A percentile compares a stretch with the other conserved stretches of the same genome.
These are phyloP conservation scores for Protomyctophum bolini DNA, from an alignment of 2,113 vertebrate species.

Conservation along the genomic window DNA sequence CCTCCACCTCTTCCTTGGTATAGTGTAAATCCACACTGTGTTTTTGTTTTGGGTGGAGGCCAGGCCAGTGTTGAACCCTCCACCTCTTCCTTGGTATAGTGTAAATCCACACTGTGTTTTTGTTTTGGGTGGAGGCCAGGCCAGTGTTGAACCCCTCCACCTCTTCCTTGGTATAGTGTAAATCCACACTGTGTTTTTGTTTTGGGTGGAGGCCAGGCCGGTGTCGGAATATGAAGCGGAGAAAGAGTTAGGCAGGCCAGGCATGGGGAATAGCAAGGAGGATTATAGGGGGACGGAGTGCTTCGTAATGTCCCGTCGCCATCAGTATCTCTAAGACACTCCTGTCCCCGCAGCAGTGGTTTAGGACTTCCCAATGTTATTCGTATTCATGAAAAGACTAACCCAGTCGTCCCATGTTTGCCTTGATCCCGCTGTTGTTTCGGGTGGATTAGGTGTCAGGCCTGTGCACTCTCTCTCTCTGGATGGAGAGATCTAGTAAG, in stretches of 20 bases:
- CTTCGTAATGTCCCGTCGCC: conserved; percentile 42
- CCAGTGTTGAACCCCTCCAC: conserved; percentile 25
- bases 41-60: conserved; percentile 48
- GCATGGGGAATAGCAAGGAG: conserved; percentile 57
- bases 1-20: no score
- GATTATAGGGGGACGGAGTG: conserved; percentile 55
- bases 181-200: conserved; percentile 44
- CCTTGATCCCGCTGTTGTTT: conserved; percentile 71
- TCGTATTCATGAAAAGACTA: conserved; percentile 73
- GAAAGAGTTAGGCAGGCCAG: conserved; percentile 31
- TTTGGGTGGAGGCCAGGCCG: conserved; percentile 56
- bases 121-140: conserved; percentile 54
- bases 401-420: conserved; percentile 63
- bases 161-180: conserved; percentile 33
- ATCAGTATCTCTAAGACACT: conserved; percentile 31
- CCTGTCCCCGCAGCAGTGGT: conserved; percentile 49
- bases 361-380: conserved; percentile 63
- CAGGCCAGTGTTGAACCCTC: conserved; percentile 56
- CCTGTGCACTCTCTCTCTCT: conserved; percentile 64
- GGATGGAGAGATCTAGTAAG: conserved; percentile 68
- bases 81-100: conserved; percentile 42
- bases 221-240: conserved; percentile 47
- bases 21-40: conserved; percentile 43
- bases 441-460: conserved; percentile 69
- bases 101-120: conserved; percentile 40